Evolutionary conservation across 2,888 invertebrate species (phyloP).

Genomic region (Acleris laterana): DNA sequence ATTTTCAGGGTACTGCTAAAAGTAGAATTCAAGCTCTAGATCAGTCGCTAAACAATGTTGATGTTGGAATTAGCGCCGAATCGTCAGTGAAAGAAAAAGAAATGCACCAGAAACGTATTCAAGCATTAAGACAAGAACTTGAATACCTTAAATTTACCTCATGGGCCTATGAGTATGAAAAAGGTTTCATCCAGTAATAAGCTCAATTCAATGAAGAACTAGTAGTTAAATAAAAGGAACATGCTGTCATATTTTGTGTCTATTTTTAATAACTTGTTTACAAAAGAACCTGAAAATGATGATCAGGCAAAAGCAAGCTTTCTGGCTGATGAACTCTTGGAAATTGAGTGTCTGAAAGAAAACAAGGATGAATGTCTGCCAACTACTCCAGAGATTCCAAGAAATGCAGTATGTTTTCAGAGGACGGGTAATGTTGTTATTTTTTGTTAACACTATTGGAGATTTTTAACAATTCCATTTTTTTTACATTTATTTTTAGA

Average conservation of each 20-base stretch:
- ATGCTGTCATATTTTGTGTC: slow-evolving; percentile 78
- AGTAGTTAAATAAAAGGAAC: slow-evolving; percentile 39
- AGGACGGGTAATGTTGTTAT: slow-evolving; percentile 59
- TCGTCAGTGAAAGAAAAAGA: slow-evolving; percentile 86
- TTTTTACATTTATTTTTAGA: neutral
- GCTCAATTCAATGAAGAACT: slow-evolving; percentile 26
- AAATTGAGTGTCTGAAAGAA: slow-evolving; percentile 62
- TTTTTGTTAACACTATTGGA: neutral
- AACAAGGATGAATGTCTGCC: slow-evolving; percentile 37
- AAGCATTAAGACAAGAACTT: slow-evolving; percentile 88
- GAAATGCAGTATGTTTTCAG: slow-evolving; percentile 62
- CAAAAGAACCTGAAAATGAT: slow-evolving; percentile 50
- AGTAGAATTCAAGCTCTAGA: slow-evolving; percentile 69
- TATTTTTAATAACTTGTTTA: slow-evolving; percentile 66
- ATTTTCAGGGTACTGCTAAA: slow-evolving; percentile 61
- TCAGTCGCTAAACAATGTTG: slow-evolving; percentile 79
- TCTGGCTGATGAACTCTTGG: slow-evolving; percentile 67
- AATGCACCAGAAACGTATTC: slow-evolving; percentile 88
- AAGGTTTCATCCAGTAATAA: slow-evolving; percentile 84
- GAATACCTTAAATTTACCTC: slow-evolving; percentile 91
- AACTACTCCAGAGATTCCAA: slow-evolving; percentile 47
- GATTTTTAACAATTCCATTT: neutral
- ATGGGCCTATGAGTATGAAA: slow-evolving; percentile 91
- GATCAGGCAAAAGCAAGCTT: slow-evolving; percentile 63
- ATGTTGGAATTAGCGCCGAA: slow-evolving; percentile 81